Percentiles rank a stretch among this genome's conserved stretches.
phyloP scores from a whole-genome alignment of 2,113 vertebrate genomes.

The Carollia perspicillata region DNA sequence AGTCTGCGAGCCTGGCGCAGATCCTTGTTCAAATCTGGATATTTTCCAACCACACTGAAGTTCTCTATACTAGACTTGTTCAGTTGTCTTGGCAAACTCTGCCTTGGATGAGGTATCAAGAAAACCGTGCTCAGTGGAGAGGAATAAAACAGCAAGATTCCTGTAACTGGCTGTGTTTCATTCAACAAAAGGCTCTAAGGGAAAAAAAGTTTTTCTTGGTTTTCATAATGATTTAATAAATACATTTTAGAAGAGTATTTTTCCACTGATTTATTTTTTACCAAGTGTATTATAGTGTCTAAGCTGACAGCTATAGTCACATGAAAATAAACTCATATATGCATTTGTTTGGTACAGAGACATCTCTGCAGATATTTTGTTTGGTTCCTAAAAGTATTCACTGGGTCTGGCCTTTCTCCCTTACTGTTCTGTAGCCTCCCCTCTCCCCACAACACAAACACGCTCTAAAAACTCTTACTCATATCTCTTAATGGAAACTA shows the following conservation, averaged over 20 bases:
- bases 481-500: not conserved
- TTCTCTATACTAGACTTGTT: slow-evolving; percentile 1
- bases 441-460: not conserved
- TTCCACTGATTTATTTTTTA: not conserved
- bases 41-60: slow-evolving; percentile 4
- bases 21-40: not conserved
- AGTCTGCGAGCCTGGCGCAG: not conserved
- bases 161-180: not conserved
- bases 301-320: not conserved
- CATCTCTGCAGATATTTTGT: not conserved
- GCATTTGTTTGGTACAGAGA: not conserved
- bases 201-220: not conserved
- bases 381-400: not conserved
- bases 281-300: not conserved
- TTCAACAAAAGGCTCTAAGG: not conserved
- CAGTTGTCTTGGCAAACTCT: not conserved
- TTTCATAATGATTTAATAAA: not conserved
- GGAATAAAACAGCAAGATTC: not conserved
- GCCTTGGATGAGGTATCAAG: not conserved
- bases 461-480: not conserved
- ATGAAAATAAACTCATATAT: not conserved
- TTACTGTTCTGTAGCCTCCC: no score
- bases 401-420: not conserved
- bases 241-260: not conserved
- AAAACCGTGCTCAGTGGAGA: not conserved